phyloP scores from a whole-genome alignment of 2,888 invertebrate genomes.

The Philopedon plagiatum region DNA sequence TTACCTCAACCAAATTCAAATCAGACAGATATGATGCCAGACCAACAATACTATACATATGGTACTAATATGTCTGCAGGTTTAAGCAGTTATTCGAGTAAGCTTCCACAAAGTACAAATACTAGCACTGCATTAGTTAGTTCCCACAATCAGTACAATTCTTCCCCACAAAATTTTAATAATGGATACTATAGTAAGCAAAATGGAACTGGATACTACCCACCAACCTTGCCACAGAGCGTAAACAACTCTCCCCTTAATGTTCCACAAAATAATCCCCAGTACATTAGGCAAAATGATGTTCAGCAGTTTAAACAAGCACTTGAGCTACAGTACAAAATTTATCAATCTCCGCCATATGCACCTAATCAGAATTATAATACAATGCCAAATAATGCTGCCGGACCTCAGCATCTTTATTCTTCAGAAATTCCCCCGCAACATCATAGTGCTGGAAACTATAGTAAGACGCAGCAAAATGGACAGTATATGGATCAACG shows the following conservation, averaged over 20 bases:
- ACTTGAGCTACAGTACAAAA: slow-evolving; percentile 21
- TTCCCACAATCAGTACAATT: slow-evolving; percentile 17
- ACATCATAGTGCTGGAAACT: slow-evolving; percentile 18
- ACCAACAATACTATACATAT: slow-evolving; percentile 33
- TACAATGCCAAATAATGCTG: slow-evolving; percentile 45
- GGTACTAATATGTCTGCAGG: slow-evolving; percentile 6
- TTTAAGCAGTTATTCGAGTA: background rate
- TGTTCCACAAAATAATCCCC: background rate
- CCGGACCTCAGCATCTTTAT: slow-evolving; percentile 28
- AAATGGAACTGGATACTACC: background rate
- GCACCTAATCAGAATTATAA: slow-evolving; percentile 5
- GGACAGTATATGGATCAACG: slow-evolving; percentile 16
- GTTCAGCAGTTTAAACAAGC: slow-evolving; percentile 23
- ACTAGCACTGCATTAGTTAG: slow-evolving; percentile 2
- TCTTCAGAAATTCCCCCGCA: slow-evolving; percentile 21
- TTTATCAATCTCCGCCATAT: slow-evolving; percentile 6
- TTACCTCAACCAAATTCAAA: background rate
- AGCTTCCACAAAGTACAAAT: slow-evolving; percentile 15
- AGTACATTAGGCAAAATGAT: slow-evolving; percentile 18
- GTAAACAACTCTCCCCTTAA: background rate
- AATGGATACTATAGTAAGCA: slow-evolving; percentile 8
- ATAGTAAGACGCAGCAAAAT: slow-evolving; percentile 32
- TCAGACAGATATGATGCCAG: slow-evolving; percentile 21
- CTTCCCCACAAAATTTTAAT: slow-evolving; percentile 2
- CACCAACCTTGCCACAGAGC: background rate